Evolutionary conservation across 35 echinoderm and acorn worm genomes (phyloP).

Genomic region (Eucidaris tribuloides): DNA sequence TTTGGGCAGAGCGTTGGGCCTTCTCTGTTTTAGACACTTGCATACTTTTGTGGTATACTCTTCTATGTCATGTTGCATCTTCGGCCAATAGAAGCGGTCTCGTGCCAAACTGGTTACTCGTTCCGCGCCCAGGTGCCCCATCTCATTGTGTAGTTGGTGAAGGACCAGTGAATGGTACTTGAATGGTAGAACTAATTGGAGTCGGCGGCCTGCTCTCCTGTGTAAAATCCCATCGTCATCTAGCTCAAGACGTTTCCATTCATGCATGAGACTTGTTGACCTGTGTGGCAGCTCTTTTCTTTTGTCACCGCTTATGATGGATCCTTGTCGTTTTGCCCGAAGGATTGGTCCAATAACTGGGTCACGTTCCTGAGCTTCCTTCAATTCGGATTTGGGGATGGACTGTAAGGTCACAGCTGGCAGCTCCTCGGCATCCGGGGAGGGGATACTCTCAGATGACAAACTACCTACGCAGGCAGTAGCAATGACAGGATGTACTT

Average conservation of each 20-base stretch:
- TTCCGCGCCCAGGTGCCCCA: slow-evolving; percentile 59
- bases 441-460: not conserved
- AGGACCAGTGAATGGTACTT: not conserved
- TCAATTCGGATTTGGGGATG: not conserved
- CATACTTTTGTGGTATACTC: slow-evolving; percentile 11
- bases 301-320: not conserved
- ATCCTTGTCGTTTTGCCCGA: not conserved
- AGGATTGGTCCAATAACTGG: not conserved
- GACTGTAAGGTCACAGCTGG: not conserved
- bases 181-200: slow-evolving; percentile 46
- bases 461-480: not conserved
- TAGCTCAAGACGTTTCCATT: slow-evolving; percentile 38
- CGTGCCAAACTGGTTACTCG: slow-evolving; percentile 7
- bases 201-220: not conserved
- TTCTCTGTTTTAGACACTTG: slow-evolving; percentile 29
- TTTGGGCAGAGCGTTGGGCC: not conserved
- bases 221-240: slow-evolving; percentile 46
- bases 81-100: slow-evolving; percentile 56
- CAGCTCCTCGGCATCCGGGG: too few species aligned
- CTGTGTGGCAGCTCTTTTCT: not conserved
- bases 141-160: slow-evolving; percentile 51
- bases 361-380: not conserved
- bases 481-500: not conserved
- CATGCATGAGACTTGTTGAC: slow-evolving; percentile 18
- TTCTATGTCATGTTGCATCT: slow-evolving; percentile 29